Evolutionary conservation across 2,797 vertebrate genomes (phyloP), one percentile per base, ranked within the genome.

Genomic region (Pempheris klunzingeri): DNA sequence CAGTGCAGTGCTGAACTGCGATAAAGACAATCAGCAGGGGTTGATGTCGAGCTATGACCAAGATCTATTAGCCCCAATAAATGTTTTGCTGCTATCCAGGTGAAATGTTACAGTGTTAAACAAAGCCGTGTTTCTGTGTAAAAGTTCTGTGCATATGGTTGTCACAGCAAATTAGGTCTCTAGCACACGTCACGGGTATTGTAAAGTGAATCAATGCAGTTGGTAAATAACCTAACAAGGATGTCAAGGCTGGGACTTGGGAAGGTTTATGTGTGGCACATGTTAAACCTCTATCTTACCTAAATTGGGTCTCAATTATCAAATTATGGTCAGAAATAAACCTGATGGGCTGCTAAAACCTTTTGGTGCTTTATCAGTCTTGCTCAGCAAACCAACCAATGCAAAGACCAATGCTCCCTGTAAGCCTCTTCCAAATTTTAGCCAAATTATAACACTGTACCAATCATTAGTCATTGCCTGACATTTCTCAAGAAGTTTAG

Each of bases 21-120:
- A 24, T 8, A 1, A 34, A 8, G 9, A 18, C 18, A 12, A 64
- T 38, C 71, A 71, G 32, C 34, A 67, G 69, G 73, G 59, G 60
- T 49, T 46, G 70, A 65, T 80, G 20, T 63, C 28, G 41, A 65
- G 68, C 38, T 36, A n/a, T 5, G 67, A 36, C 47, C 32, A 17
- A 39, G 32, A 28, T 15, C 24, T 54, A 54, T 68, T 52, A 47
- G 61, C 1, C 13, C 13, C 44, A 59, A 79, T 69, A 28, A 64
- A 13, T 53, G 32, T 57, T 79, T 71, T 70, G 15, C 41, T 64
- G 20, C 54, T 36, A 26, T 30, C 8, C 22, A 58, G 36, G 7
- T 26, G 14, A 53, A 22, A 24, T 54, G n/a, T 41, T 8, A 13
- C 28, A 46, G 20, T 41, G 18, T 53, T 18, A 64, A 53, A 39